Evolutionary conservation across 2,113 vertebrate genomes (phyloP).

Genomic region (Heliornis fulica): DNA sequence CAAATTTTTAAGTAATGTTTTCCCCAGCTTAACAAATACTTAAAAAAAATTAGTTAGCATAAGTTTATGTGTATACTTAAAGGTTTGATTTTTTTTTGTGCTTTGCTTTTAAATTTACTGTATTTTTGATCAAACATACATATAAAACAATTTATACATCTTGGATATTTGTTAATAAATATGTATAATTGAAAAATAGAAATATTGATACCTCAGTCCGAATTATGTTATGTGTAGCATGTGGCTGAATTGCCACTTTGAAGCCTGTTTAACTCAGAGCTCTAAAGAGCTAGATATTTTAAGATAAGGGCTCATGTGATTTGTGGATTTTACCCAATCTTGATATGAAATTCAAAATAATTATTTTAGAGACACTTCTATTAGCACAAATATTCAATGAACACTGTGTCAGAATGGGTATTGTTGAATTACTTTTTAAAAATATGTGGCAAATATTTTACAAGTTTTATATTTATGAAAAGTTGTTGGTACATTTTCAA

Average conservation of each 20-base stretch:
- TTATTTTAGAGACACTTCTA: not conserved
- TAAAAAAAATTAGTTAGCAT: not conserved
- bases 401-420: constrained; percentile 18
- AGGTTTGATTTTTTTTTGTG: not conserved
- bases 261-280: not conserved
- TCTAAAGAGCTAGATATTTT: not conserved
- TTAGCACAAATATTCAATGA: constrained; percentile 37
- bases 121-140: not conserved
- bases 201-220: not conserved
- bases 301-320: not conserved
- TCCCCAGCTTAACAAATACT: not conserved
- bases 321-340: constrained; percentile 11
- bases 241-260: not conserved
- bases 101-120: constrained; percentile 16
- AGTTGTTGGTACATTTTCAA: constrained; percentile 56
- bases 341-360: not conserved
- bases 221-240: not conserved
- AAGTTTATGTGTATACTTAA: not conserved
- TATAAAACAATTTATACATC: not conserved
- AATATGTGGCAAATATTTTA: constrained; percentile 34
- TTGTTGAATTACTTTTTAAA: constrained; percentile 26
- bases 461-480: constrained; percentile 46
- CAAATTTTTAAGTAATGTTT: not conserved
- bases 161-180: not conserved
- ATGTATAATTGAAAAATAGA: not conserved